phyloP scores from a whole-genome alignment of 2,888 invertebrate species.

The Torymus aiolomorphi region DNA sequence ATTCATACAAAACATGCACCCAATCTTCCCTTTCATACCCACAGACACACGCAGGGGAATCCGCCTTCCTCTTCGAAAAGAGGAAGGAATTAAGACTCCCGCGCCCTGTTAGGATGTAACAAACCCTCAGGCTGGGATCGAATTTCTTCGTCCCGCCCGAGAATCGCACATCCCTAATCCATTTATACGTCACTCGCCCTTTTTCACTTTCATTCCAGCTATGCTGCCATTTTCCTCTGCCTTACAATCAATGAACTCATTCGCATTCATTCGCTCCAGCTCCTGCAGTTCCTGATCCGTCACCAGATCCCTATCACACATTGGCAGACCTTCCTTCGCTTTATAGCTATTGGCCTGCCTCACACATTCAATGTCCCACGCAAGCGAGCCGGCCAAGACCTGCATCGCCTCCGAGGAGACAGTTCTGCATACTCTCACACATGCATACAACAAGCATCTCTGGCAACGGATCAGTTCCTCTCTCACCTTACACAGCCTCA shows the following conservation, averaged over 20 bases:
- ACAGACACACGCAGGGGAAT: conserved; percentile 3
- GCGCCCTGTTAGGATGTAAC: no score
- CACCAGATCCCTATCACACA: conserved; percentile 28
- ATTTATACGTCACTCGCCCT: conserved; percentile 34
- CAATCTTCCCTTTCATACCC: conserved; percentile 23
- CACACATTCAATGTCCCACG: conserved; percentile 54
- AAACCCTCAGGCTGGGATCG: conserved; percentile 11
- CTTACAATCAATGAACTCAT: background rate
- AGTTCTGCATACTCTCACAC: conserved; percentile 51
- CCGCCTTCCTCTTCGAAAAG: background rate
- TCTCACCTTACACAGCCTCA: background rate
- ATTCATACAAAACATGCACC: conserved; percentile 39
- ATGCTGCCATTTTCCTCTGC: conserved; percentile 22
- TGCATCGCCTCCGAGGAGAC: conserved; percentile 59
- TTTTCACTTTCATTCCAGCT: conserved; percentile 26
- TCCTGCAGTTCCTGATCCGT: background rate
- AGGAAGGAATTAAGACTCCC: conserved; percentile 20
- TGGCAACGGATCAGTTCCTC: conserved; percentile 24
- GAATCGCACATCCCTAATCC: conserved; percentile 33
- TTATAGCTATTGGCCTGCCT: conserved; percentile 22
- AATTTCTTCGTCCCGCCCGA: background rate
- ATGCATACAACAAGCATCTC: conserved; percentile 49
- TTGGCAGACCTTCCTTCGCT: background rate
- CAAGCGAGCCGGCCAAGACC: conserved; percentile 49
- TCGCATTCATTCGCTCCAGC: no score